These are phyloP conservation scores for Anthopleura sola DNA, from an alignment of 64 coral and sea anemone species.

Conservation along the genomic window DNA sequence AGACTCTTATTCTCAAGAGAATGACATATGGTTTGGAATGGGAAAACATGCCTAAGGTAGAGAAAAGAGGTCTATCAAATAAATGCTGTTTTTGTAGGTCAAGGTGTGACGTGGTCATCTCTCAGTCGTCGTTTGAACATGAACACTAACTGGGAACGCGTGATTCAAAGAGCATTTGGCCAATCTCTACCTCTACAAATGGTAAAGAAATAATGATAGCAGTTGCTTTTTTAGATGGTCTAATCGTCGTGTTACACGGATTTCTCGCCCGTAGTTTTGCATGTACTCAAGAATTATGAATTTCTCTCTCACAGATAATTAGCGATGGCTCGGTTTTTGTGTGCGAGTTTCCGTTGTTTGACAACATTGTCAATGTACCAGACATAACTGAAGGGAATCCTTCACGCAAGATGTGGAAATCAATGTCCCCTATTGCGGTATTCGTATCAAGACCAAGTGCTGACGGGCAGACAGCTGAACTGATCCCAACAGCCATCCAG, in stretches of 20 bases:
- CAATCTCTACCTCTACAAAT: neutral
- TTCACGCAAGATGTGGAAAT: slow-evolving; percentile 72
- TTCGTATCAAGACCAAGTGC: slow-evolving; percentile 59
- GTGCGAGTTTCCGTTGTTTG: slow-evolving; percentile 57
- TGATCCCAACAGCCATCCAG: slow-evolving; percentile 65
- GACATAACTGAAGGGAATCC: slow-evolving; percentile 43
- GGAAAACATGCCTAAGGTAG: no score
- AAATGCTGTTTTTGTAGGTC: neutral
- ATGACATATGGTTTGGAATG: no score
- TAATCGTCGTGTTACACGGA: no score
- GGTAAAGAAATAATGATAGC: neutral
- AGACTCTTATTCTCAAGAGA: no score
- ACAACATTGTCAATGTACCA: slow-evolving; percentile 50
- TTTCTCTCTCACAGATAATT: slow-evolving; percentile 21
- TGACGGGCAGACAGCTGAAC: slow-evolving; percentile 14
- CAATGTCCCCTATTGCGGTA: slow-evolving; percentile 68
- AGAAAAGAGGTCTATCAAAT: no score
- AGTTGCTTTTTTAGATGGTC: no score
- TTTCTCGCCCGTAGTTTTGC: no score
- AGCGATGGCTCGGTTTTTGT: slow-evolving; percentile 58
- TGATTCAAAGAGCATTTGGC: neutral
- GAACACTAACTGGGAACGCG: slow-evolving; percentile 53
- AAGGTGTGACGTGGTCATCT: slow-evolving; percentile 60
- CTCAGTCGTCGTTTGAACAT: slow-evolving; percentile 45
- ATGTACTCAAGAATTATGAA: no score